Evolutionary conservation across 2,113 vertebrate species (phyloP).

Genomic region (Tragelaphus strepsiceros): DNA sequence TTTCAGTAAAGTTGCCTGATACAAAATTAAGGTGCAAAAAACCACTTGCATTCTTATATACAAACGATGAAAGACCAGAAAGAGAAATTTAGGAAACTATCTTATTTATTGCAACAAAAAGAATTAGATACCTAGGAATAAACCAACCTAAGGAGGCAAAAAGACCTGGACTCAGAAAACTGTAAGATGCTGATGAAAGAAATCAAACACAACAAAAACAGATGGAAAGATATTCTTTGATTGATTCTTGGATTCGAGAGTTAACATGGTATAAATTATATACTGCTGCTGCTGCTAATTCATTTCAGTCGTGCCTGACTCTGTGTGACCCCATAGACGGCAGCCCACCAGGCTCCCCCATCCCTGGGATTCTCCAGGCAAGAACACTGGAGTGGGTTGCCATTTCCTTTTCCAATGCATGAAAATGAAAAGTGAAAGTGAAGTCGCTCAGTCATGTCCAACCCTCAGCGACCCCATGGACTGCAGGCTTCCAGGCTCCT

Average conservation of each 20-base stretch:
- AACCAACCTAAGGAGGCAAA: not conserved
- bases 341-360: no score
- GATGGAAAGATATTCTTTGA: not conserved
- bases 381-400: no score
- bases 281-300: no score
- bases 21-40: not conserved
- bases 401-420: no score
- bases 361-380: no score
- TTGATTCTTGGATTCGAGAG: not conserved
- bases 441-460: no score
- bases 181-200: not conserved
- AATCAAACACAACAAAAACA: not conserved
- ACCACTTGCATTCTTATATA: not conserved
- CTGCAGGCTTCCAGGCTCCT: no score
- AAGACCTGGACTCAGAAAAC: not conserved
- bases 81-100: not conserved
- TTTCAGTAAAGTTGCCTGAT: not conserved
- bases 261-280: not conserved
- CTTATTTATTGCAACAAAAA: not conserved
- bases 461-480: no score
- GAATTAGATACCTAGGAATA: not conserved
- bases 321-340: no score
- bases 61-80: not conserved
- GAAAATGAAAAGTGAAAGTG: no score
- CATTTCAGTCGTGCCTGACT: no score